A percentile compares a stretch with the other conserved stretches of the same genome.
Conservation (phyloP, 2,113 vertebrate genomes). For the Brachyhypopomus occidentalis region DNA sequence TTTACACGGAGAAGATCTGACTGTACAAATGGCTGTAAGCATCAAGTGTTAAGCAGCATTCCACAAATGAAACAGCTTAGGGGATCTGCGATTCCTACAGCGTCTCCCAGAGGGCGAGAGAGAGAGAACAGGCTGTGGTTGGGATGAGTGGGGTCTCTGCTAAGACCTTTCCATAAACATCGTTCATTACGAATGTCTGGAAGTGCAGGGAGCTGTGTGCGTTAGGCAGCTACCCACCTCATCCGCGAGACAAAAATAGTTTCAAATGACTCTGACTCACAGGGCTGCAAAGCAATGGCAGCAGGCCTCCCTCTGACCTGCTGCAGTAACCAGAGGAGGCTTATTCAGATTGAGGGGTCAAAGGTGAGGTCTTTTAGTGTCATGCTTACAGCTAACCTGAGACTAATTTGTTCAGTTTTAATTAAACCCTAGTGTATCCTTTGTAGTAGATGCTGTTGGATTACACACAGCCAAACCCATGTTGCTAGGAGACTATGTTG, state of each 20-base stretch:
- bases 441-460: slow-evolving; percentile 40
- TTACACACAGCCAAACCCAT: slow-evolving; percentile 19
- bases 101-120: too few relatives aligned
- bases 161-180: too few relatives aligned
- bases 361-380: slow-evolving; percentile 28
- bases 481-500: slow-evolving; percentile 64
- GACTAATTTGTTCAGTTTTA: slow-evolving; percentile 55
- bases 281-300: neutral
- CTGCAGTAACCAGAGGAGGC: slow-evolving; percentile 28
- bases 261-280: neutral
- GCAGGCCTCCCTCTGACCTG: slow-evolving; percentile 12
- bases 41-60: too few relatives aligned
- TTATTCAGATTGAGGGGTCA: neutral
- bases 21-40: too few relatives aligned
- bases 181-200: too few relatives aligned
- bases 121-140: too few relatives aligned
- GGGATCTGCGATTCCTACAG: too few relatives aligned
- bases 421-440: slow-evolving; percentile 58
- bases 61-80: too few relatives aligned
- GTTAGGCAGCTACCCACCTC: neutral
- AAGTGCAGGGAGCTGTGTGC: too few relatives aligned
- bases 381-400: slow-evolving; percentile 58
- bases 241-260: neutral
- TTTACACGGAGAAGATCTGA: too few relatives aligned
- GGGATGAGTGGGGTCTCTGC: too few relatives aligned